phyloP scores from a whole-genome alignment of 2,888 invertebrate species.

The Salpingus planirostris region DNA sequence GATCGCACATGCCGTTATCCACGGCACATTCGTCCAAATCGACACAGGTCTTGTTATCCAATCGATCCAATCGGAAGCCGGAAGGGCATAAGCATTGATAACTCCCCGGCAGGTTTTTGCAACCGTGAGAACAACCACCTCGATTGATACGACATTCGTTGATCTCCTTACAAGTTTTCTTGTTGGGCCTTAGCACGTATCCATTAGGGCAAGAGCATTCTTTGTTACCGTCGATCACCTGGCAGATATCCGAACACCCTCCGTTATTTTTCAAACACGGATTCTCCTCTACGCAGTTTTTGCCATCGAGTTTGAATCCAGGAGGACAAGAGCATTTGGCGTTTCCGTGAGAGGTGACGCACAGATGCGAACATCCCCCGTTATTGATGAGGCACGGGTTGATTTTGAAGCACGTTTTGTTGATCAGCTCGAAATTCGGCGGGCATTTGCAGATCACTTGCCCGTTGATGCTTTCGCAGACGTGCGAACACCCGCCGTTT shows the following conservation, averaged over 20 bases:
- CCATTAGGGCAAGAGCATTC: conserved; percentile 44
- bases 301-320: conserved; percentile 32
- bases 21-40: conserved; percentile 41
- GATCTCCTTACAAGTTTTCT: conserved; percentile 43
- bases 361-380: conserved; percentile 47
- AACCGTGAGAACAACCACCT: conserved; percentile 56
- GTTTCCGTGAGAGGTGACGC: conserved; percentile 43
- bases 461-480: conserved; percentile 44
- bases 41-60: conserved; percentile 32
- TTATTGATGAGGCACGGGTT: conserved; percentile 40
- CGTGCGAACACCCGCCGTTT: conserved; percentile 44
- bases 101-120: conserved; percentile 46
- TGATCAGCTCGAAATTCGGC: conserved; percentile 33
- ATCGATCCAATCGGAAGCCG: conserved; percentile 36
- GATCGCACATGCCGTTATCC: conserved; percentile 40
- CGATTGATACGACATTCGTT: conserved; percentile 51
- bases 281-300: conserved; percentile 37
- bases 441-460: conserved; percentile 41
- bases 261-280: conserved; percentile 39
- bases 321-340: conserved; percentile 45
- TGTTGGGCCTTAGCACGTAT: conserved; percentile 39
- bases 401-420: conserved; percentile 34
- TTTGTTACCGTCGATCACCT: conserved; percentile 44
- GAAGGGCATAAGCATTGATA: conserved; percentile 44
- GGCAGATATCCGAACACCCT: conserved; percentile 48